phyloP scores from a whole-genome alignment of 2,113 vertebrate species.

The Thamnaconus septentrionalis region DNA sequence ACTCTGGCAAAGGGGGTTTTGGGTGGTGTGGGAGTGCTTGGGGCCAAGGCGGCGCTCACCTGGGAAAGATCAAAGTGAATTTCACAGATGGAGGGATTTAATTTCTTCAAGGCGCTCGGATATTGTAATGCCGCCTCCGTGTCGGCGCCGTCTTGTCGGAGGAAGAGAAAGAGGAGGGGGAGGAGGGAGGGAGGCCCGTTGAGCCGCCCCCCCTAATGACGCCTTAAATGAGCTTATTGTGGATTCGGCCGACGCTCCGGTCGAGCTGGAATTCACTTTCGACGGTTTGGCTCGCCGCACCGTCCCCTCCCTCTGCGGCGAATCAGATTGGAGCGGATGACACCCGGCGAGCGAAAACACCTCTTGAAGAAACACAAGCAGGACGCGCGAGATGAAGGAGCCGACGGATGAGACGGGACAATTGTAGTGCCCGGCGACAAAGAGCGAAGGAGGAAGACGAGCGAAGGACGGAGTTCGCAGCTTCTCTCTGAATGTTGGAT shows the following conservation, averaged over 20 bases:
- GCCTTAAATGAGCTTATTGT: too few relatives aligned
- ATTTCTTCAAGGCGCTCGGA: conserved; percentile 29
- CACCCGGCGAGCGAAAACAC: too few relatives aligned
- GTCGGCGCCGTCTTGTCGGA: conserved; percentile 16
- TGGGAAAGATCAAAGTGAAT: conserved; percentile 46
- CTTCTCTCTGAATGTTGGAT: conserved; percentile 27
- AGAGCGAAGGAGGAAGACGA: not conserved
- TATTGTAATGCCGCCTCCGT: conserved; percentile 17
- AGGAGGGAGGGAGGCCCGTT: not conserved
- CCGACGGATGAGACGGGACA: conserved; percentile 21
- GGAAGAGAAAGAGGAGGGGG: not conserved
- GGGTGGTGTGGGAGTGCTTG: conserved; percentile 23
- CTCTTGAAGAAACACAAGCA: too few relatives aligned
- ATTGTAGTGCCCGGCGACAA: conserved; percentile 20
- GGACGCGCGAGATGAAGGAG: not conserved
- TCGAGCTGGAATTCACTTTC: too few relatives aligned
- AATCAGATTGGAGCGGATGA: too few relatives aligned
- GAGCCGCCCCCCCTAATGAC: too few relatives aligned
- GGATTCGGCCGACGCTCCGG: too few relatives aligned
- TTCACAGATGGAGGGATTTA: conserved; percentile 26
- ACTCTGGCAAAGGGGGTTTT: conserved; percentile 4
- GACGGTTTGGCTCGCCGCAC: too few relatives aligned
- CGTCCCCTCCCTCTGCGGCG: too few relatives aligned
- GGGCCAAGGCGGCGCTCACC: conserved; percentile 20
- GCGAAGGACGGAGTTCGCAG: conserved; percentile 43